Conservation (phyloP, 2,113 vertebrate genomes). For the Butorides virescens region DNA sequence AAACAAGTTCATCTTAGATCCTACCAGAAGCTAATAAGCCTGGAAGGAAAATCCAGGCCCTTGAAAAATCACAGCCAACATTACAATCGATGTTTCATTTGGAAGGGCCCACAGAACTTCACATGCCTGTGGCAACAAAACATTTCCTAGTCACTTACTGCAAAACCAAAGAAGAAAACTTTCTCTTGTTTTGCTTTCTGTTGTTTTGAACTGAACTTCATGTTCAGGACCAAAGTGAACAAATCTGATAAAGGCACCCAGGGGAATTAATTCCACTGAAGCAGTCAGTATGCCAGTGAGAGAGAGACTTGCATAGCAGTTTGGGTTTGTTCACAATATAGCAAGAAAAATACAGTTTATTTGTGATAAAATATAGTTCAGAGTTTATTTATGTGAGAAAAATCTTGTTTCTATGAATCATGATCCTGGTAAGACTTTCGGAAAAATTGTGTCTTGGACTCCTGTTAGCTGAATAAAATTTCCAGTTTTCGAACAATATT, state of each 20-base stretch:
- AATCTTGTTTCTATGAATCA: neutral
- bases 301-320: neutral
- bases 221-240: neutral
- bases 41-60: neutral
- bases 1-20: neutral
- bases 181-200: neutral
- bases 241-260: neutral
- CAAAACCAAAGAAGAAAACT: neutral
- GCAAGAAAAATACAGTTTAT: neutral
- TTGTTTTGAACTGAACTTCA: slow-evolving; percentile 8
- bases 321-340: neutral
- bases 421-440: neutral
- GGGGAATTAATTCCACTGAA: neutral
- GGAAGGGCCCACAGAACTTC: neutral
- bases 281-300: neutral
- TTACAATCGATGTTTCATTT: neutral
- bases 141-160: neutral
- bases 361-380: neutral
- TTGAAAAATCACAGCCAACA: neutral
- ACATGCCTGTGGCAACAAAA: neutral
- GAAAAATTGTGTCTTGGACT: neutral
- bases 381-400: neutral
- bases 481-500: neutral
- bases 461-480: neutral
- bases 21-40: neutral